These are phyloP conservation scores for Glareola pratincola DNA, from an alignment of 2,113 vertebrate species.

Conservation along the genomic window DNA sequence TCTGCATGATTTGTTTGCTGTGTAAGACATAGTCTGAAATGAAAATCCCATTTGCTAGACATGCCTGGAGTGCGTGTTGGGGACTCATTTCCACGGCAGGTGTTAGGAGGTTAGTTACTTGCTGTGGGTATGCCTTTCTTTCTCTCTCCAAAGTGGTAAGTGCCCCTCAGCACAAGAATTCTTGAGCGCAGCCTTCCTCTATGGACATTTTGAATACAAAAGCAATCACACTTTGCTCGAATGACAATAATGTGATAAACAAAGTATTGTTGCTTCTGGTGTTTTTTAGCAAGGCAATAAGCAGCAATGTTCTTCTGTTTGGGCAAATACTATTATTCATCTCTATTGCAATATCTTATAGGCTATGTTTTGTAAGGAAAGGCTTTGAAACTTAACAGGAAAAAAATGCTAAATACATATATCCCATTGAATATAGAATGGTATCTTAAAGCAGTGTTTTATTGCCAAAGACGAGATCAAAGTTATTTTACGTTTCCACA, in stretches of 20 bases:
- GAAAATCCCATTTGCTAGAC: neutral
- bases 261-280: neutral
- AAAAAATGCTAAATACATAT: neutral
- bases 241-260: accelerated
- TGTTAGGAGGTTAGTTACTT: neutral
- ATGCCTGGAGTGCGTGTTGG: neutral
- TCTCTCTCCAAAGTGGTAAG: neutral
- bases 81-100: neutral
- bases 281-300: neutral
- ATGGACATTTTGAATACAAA: neutral
- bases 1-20: neutral
- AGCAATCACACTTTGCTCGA: neutral
- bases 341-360: neutral
- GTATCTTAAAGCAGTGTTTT: neutral
- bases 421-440: neutral
- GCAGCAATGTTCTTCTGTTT: neutral
- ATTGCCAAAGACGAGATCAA: neutral
- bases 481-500: neutral
- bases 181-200: neutral
- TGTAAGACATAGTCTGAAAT: neutral
- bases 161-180: neutral
- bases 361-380: neutral
- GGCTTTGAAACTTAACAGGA: neutral
- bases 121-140: neutral
- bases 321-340: neutral